Conservation (phyloP, 2,113 vertebrate species). For the Lepidothrix coronata region DNA sequence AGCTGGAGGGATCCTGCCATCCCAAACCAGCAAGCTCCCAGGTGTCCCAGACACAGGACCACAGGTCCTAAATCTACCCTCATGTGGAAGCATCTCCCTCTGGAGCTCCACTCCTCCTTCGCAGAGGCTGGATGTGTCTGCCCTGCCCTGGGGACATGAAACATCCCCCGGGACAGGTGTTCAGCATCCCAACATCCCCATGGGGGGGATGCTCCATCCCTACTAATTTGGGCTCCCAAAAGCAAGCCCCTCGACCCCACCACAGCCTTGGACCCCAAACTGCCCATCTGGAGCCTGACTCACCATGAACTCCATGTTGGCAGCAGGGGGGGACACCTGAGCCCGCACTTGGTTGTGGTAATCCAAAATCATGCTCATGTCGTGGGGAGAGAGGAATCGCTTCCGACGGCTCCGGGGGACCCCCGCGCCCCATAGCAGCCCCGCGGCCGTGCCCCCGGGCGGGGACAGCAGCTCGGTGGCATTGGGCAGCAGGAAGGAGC, state of each 20-base stretch:
- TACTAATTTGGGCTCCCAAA: background rate
- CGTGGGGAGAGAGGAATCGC: constrained; percentile 75
- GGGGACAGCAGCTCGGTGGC: constrained; percentile 51
- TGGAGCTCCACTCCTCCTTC: background rate
- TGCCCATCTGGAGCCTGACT: background rate
- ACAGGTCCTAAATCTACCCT: background rate
- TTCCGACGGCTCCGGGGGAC: constrained; percentile 63
- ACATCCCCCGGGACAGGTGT: accelerated
- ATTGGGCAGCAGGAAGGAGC: constrained; percentile 53
- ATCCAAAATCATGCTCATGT: constrained; percentile 80
- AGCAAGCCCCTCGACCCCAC: background rate
- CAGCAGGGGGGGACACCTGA: constrained; percentile 82
- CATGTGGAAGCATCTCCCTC: accelerated
- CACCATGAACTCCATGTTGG: constrained; percentile 94
- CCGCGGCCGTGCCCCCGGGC: background rate
- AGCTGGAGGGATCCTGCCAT: background rate
- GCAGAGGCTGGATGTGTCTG: background rate
- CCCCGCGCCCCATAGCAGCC: background rate
- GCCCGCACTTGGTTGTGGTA: constrained; percentile 87
- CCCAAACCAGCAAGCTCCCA: background rate
- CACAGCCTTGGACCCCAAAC: accelerated
- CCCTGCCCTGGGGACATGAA: background rate
- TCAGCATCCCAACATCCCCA: background rate
- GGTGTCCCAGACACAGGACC: background rate
- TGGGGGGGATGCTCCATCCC: background rate